phyloP scores from a whole-genome alignment of 2,888 invertebrate genomes.

The Chloroclystis v-ata region DNA sequence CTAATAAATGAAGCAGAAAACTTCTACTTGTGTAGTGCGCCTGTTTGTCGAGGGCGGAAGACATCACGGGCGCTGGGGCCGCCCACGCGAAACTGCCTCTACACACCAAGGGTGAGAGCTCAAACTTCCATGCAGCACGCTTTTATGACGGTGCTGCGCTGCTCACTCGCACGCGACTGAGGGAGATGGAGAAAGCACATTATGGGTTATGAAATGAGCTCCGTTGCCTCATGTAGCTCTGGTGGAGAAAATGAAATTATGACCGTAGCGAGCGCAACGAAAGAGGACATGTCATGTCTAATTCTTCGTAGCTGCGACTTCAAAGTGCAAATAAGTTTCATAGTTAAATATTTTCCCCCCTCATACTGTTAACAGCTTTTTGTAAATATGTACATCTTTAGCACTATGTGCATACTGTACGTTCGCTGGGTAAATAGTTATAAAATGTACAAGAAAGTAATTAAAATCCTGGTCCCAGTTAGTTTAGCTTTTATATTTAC shows the following conservation, averaged over 20 bases:
- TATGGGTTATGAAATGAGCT: slow-evolving; percentile 74
- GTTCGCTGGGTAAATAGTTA: too few species aligned
- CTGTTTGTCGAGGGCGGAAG: slow-evolving; percentile 61
- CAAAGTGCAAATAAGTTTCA: slow-evolving; percentile 34
- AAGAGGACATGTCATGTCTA: slow-evolving; percentile 56
- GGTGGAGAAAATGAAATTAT: slow-evolving; percentile 71
- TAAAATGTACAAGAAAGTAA: too few species aligned
- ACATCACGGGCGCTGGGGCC: slow-evolving; percentile 43
- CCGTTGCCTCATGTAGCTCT: slow-evolving; percentile 64
- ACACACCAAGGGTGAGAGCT: slow-evolving; percentile 46
- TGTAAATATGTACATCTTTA: too few species aligned
- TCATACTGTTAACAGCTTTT: neutral
- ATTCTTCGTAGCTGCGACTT: slow-evolving; percentile 39
- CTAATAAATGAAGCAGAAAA: slow-evolving; percentile 77
- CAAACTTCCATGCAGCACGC: slow-evolving; percentile 47
- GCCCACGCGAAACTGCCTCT: slow-evolving; percentile 53
- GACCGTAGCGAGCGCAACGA: slow-evolving; percentile 61
- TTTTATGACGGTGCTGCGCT: slow-evolving; percentile 43
- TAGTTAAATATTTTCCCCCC: slow-evolving; percentile 32
- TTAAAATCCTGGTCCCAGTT: too few species aligned
- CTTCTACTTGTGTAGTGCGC: slow-evolving; percentile 64
- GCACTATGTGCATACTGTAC: too few species aligned
- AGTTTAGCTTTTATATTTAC: too few species aligned
- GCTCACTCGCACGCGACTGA: slow-evolving; percentile 39
- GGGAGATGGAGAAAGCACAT: slow-evolving; percentile 52